Conservation (phyloP, 2,113 vertebrate genomes). For the Ardeotis arabs region DNA sequence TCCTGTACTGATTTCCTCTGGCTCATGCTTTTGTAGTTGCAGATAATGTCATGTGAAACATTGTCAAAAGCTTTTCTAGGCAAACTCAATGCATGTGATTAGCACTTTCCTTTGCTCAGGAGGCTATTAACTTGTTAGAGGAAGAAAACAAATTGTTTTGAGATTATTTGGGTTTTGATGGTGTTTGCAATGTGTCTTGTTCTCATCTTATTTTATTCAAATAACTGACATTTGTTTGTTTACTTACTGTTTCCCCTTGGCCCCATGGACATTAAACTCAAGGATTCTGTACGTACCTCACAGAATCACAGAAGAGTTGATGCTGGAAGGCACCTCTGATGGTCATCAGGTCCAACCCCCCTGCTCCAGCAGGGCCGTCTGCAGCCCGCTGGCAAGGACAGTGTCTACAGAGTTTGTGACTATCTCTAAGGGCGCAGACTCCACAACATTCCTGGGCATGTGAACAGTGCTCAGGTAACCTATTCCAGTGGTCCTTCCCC, state of each 20-base stretch:
- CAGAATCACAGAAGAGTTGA: background rate
- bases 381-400: background rate
- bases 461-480: background rate
- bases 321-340: background rate
- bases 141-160: background rate
- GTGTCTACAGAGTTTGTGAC: background rate
- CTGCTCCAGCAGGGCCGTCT: background rate
- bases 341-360: background rate
- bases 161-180: background rate
- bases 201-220: background rate
- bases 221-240: background rate
- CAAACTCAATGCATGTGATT: fast-evolving
- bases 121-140: background rate
- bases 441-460: background rate
- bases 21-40: background rate
- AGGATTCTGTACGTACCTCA: too few species aligned
- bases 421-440: background rate
- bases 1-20: background rate
- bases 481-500: background rate
- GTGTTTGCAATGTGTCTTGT: background rate
- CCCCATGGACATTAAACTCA: fast-evolving
- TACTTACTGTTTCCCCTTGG: background rate
- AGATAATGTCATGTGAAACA: background rate
- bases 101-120: background rate
- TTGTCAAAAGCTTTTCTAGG: background rate